Evolutionary conservation across 92 coral and sea anemone species (phyloP).

Genomic region (Blastomussa wellsi): DNA sequence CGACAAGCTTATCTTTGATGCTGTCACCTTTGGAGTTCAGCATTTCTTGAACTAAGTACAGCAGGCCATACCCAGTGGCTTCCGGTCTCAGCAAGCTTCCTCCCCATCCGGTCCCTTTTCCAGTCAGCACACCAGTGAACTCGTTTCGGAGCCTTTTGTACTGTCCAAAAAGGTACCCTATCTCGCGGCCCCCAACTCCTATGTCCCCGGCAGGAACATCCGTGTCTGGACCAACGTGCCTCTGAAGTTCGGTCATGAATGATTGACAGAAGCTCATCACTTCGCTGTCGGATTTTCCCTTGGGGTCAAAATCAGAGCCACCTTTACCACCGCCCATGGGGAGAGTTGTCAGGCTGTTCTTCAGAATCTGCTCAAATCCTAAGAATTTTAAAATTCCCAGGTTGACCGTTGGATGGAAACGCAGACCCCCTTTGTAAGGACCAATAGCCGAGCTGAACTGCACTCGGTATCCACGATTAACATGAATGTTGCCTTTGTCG

Average conservation of each 20-base stretch:
- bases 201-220: slow-evolving; percentile 95
- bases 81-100: slow-evolving; percentile 85
- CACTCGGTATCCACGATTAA: slow-evolving; percentile 80
- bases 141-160: slow-evolving; percentile 88
- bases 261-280: slow-evolving; percentile 93
- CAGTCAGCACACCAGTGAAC: slow-evolving; percentile 88
- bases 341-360: slow-evolving; percentile 86
- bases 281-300: slow-evolving; percentile 83
- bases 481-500: slow-evolving; percentile 71
- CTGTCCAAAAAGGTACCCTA: slow-evolving; percentile 88
- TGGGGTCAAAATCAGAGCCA: slow-evolving; percentile 89
- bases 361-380: slow-evolving; percentile 88
- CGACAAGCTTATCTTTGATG: slow-evolving; percentile 70
- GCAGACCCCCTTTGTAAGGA: slow-evolving; percentile 91
- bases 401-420: slow-evolving; percentile 85
- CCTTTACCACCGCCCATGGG: slow-evolving; percentile 95
- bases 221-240: slow-evolving; percentile 83
- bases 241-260: slow-evolving; percentile 85
- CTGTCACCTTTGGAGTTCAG: slow-evolving; percentile 63
- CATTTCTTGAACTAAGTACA: slow-evolving; percentile 83
- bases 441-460: slow-evolving; percentile 85
- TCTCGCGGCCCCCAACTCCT: slow-evolving; percentile 89
- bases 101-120: slow-evolving; percentile 80
- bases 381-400: slow-evolving; percentile 79
- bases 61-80: slow-evolving; percentile 88